Conservation (phyloP, 2,888 invertebrate genomes). For the Apodemia duryi region DNA sequence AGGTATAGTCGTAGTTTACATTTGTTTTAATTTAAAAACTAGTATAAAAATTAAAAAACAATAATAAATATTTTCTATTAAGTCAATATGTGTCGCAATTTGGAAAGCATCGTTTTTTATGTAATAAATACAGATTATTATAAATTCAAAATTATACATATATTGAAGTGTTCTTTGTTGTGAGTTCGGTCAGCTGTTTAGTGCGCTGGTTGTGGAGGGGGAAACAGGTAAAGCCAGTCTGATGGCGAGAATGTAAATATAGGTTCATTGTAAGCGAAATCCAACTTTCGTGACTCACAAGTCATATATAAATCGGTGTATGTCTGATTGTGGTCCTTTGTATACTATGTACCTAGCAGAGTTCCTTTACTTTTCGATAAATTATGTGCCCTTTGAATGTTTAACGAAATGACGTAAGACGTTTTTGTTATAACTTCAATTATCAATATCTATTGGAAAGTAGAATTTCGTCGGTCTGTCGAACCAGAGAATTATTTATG, state of each 20-base stretch:
- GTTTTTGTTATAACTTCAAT: neutral
- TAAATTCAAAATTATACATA: conserved; percentile 29
- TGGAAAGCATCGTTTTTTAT: neutral
- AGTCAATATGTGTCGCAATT: neutral
- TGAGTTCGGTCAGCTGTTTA: conserved; percentile 67
- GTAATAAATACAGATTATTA: neutral
- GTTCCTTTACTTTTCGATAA: neutral
- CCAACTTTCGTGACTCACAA: conserved; percentile 10
- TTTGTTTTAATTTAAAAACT: neutral
- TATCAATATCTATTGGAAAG: no score
- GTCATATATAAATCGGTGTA: neutral
- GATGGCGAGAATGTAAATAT: conserved; percentile 33
- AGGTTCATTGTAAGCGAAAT: conserved; percentile 13
- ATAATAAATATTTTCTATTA: neutral
- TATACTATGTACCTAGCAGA: neutral
- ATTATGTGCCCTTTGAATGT: neutral
- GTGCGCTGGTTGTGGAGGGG: conserved; percentile 37
- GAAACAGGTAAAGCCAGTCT: conserved; percentile 48
- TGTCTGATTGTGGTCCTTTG: conserved; percentile 1
- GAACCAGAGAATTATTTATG: no score
- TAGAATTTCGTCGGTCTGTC: no score
- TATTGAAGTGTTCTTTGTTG: conserved; percentile 63
- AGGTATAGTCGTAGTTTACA: neutral
- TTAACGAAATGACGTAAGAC: neutral
- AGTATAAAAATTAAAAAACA: neutral